Percentiles rank a stretch among this genome's conserved stretches.
Conservation (phyloP, 1,140 invertebrate species). For the Drosophila navojoa region DNA sequence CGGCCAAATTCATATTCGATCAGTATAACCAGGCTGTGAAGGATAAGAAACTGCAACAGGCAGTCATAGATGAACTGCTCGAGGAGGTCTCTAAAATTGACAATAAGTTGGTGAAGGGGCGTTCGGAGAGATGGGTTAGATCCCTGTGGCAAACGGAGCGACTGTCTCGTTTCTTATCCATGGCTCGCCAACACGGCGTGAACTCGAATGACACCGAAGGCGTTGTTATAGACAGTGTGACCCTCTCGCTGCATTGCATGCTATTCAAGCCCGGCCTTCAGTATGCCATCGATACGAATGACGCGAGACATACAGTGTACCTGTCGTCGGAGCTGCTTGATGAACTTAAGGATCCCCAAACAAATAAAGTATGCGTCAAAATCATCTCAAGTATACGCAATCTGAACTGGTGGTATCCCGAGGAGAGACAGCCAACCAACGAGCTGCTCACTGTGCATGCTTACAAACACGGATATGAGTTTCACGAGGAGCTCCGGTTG, state of each 20-base stretch:
- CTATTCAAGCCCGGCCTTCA: too few species aligned
- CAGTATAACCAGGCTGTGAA: background rate
- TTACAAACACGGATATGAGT: background rate
- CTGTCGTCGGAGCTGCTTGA: constrained; percentile 12
- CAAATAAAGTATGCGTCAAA: constrained; percentile 23
- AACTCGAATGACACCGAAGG: background rate
- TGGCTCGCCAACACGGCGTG: background rate
- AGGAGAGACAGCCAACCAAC: constrained; percentile 36
- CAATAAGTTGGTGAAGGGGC: background rate
- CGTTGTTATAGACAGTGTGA: background rate
- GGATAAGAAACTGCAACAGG: background rate
- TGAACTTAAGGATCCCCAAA: background rate
- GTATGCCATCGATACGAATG: constrained; percentile 11
- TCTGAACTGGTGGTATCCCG: constrained; percentile 61
- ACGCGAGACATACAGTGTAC: constrained; percentile 28
- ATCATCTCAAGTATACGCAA: constrained; percentile 23
- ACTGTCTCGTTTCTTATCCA: constrained; percentile 13
- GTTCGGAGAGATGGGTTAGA: constrained; percentile 27
- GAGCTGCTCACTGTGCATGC: constrained; percentile 39
- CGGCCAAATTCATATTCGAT: constrained; percentile 25
- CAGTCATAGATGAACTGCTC: background rate
- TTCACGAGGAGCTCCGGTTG: background rate
- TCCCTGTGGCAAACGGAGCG: constrained; percentile 45
- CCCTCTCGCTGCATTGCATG: constrained; percentile 28
- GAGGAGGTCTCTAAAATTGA: background rate